These are phyloP conservation scores for Ivindomyrus marchei DNA, from an alignment of 2,113 vertebrate species.

Conservation along the genomic window DNA sequence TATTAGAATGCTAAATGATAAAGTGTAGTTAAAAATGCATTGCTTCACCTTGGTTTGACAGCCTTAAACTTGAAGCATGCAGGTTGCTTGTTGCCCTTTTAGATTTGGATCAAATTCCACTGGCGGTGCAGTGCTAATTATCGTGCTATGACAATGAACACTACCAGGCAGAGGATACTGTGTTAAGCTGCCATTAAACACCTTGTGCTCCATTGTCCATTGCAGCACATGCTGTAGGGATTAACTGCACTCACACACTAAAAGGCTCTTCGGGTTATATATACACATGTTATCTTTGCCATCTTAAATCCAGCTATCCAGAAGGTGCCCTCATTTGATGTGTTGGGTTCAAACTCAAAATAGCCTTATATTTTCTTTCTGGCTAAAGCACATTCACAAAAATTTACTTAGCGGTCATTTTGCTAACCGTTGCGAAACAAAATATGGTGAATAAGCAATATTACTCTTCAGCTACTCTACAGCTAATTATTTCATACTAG, in stretches of 20 bases:
- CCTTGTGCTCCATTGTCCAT: not conserved
- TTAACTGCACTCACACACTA: not conserved
- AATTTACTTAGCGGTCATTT: not conserved
- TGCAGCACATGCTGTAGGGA: not conserved
- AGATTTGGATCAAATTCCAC: not conserved
- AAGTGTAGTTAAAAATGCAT: constrained; percentile 21
- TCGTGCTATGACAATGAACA: not conserved
- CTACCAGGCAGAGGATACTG: constrained; percentile 7
- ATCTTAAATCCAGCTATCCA: not conserved
- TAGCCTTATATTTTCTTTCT: not conserved
- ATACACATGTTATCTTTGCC: not conserved
- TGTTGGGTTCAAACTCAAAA: not conserved
- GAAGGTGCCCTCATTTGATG: not conserved
- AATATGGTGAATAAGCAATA: not conserved
- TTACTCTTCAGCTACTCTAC: not conserved
- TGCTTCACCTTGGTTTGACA: constrained; percentile 17
- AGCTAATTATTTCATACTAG: not conserved
- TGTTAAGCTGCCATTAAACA: constrained; percentile 51
- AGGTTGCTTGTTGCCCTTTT: constrained; percentile 39
- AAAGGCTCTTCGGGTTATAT: not conserved
- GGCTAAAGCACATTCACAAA: not conserved
- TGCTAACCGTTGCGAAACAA: not conserved
- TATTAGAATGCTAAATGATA: constrained; percentile 58
- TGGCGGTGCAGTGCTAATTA: not conserved
- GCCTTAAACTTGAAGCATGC: constrained; percentile 36